Conservation (phyloP, 2,888 invertebrate genomes). For the Cephonodes hylas region DNA sequence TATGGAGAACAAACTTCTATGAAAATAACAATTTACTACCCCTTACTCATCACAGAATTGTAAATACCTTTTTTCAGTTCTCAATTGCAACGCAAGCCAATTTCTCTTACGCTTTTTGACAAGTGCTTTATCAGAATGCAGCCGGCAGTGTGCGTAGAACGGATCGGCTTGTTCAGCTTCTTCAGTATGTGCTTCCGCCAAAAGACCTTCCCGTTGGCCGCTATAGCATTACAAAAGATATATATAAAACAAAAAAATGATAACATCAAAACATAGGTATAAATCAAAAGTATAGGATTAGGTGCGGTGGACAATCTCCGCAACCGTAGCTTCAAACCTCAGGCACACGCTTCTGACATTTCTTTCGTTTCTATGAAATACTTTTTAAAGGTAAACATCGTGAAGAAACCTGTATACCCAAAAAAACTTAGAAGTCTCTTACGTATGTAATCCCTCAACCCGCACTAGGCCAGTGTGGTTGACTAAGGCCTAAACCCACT, state of each 20-base stretch:
- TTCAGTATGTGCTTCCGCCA: slow-evolving; percentile 95
- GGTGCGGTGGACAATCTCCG: too few relatives aligned
- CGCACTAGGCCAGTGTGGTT: too few relatives aligned
- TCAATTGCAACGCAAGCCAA: slow-evolving; percentile 92
- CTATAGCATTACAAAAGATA: slow-evolving; percentile 60
- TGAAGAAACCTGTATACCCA: too few relatives aligned
- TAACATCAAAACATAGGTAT: too few relatives aligned
- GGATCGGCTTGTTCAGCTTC: slow-evolving; percentile 97
- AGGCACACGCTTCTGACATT: too few relatives aligned
- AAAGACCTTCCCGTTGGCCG: slow-evolving; percentile 94
- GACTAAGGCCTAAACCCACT: too few relatives aligned
- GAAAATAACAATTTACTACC: background rate
- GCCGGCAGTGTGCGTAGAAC: slow-evolving; percentile 97
- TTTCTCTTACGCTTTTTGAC: slow-evolving; percentile 90
- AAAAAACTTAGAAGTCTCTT: too few relatives aligned
- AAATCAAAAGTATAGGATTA: too few relatives aligned
- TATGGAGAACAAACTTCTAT: slow-evolving; percentile 27
- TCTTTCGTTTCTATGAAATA: too few relatives aligned
- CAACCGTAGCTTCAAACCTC: too few relatives aligned
- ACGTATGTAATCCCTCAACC: too few relatives aligned
- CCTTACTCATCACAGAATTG: background rate
- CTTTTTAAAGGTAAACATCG: too few relatives aligned
- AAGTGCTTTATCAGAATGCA: slow-evolving; percentile 95
- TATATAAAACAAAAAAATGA: background rate
- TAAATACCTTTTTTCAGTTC: slow-evolving; percentile 84